These are phyloP conservation scores for Corythaeola cristata DNA, from an alignment of 2,113 vertebrate genomes.

Conservation along the genomic window DNA sequence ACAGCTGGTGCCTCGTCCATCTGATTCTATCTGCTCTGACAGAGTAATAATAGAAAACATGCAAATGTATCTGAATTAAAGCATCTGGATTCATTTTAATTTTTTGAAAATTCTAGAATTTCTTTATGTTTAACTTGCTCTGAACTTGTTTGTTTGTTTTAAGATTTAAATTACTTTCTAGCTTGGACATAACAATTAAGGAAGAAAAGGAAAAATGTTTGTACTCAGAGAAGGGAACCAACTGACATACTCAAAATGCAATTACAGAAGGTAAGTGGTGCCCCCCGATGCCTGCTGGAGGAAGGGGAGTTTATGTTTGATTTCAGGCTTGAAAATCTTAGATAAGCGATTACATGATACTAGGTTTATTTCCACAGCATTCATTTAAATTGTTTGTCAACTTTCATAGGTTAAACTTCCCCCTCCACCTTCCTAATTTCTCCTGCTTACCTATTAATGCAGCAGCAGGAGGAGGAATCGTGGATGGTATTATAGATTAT, in stretches of 20 bases:
- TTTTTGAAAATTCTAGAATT: background rate
- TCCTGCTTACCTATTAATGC: background rate
- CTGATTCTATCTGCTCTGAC: background rate
- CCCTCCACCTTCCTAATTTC: background rate
- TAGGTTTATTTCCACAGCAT: background rate
- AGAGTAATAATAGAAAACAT: background rate
- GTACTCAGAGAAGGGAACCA: background rate
- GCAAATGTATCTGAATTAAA: background rate
- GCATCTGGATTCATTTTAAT: too few relatives aligned
- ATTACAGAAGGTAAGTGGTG: background rate
- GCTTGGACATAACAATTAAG: background rate
- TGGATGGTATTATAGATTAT: too few relatives aligned
- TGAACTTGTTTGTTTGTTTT: background rate
- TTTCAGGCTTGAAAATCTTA: background rate
- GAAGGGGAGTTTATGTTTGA: background rate
- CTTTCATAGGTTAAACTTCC: background rate
- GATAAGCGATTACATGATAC: accelerated
- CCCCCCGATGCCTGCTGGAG: background rate
- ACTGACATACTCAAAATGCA: background rate
- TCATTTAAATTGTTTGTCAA: background rate
- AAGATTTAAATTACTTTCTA: background rate
- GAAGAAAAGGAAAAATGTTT: background rate
- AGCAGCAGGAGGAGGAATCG: background rate
- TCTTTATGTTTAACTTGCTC: background rate
- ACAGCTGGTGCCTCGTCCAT: background rate